Base-by-base conservation (phyloP, 2,113 vertebrate species). In the Pomatorhinus ruficollis region DNA sequence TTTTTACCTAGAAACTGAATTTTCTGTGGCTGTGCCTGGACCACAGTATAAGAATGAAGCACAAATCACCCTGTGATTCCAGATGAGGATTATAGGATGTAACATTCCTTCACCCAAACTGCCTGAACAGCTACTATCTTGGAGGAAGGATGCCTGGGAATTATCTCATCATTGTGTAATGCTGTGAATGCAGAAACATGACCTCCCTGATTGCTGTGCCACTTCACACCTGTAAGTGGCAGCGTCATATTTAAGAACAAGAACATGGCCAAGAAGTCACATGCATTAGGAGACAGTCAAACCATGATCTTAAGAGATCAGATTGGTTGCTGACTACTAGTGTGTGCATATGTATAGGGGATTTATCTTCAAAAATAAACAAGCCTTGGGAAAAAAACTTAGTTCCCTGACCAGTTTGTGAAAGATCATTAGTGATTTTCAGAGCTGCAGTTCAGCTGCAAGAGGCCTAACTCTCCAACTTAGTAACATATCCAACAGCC, bases 401-500 rank as follows among this genome's bases (percentile, higher is more conserved):
- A 66, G 57, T 24, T 93, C 56, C 77, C 66, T 77, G 63, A 63
- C 74, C 52, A 40, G 42, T 30, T n/a, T 79, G 77, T 7, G 17
- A 60, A 71, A 90, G 44, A 71, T 37, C 35, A 20, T 54, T 64
- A 75, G 33, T 54, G 56, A 86, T 79, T 85, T 93, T 83, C 75
- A 93, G 84, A 97, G 64, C 66, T 78, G 63, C 50, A 66, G 87
- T 72, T 91, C 65, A 90, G 49, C 37, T 94, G 45, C 61, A 82
- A 79, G 33, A 83, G 39, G 56, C 56, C 52, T 88, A 83, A 91
- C 56, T n/a, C 89, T 68, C 45, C 81, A 71, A 49, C 49, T 37
- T 25, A 86, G 61, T 68, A 92, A 81, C 77, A 80, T 78, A 63
- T 49, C 52, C 53, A 81, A 91, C 74, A 89, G 75, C 56, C 59